These are phyloP conservation scores for Daboia siamensis DNA, from an alignment of 2,113 vertebrate species.

Conservation along the genomic window DNA sequence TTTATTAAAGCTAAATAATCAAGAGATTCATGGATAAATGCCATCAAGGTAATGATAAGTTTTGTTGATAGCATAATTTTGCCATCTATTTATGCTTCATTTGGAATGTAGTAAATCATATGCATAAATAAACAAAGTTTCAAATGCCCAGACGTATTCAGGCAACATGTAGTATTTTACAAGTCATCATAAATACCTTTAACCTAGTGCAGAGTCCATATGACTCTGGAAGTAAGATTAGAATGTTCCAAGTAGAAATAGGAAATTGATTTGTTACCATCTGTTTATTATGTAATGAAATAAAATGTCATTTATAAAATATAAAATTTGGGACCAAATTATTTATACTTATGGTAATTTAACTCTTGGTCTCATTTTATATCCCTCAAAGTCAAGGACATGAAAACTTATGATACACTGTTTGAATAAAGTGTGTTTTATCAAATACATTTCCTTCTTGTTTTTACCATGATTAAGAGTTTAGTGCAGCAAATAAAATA, in stretches of 20 bases:
- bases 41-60: neutral
- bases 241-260: neutral
- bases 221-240: neutral
- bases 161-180: neutral
- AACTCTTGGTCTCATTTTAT: neutral
- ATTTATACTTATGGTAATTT: neutral
- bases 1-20: neutral
- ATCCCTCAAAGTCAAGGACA: neutral
- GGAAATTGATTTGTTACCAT: neutral
- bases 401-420: neutral
- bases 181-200: neutral
- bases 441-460: neutral
- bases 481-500: neutral
- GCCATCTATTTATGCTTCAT: neutral
- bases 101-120: neutral
- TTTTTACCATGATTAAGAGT: neutral
- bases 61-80: neutral
- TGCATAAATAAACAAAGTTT: neutral
- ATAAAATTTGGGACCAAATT: neutral
- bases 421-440: neutral
- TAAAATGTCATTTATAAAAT: neutral
- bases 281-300: neutral
- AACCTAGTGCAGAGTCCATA: neutral
- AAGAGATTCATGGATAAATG: neutral
- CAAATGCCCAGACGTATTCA: neutral